Percentiles rank a stretch among this genome's conserved stretches.
Conservation (phyloP, 2,113 vertebrate genomes). For the Erythrocercus mccallii region DNA sequence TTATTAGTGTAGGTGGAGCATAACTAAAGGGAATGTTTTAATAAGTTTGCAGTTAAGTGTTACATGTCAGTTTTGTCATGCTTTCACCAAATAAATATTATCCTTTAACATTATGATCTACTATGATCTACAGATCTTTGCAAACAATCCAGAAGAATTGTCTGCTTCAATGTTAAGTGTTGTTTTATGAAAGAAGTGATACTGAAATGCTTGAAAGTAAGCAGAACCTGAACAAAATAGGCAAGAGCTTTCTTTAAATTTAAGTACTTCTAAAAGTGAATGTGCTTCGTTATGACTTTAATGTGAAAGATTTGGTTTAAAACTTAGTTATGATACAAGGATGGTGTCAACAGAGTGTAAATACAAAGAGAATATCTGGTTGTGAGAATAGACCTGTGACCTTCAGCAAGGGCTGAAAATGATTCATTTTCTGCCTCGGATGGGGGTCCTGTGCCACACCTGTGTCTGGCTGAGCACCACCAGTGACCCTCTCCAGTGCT, state of each 20-base stretch:
- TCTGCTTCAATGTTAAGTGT: neutral
- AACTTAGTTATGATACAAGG: neutral
- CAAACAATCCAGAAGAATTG: neutral
- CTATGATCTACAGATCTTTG: neutral
- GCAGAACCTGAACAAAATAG: neutral
- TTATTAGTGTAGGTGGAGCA: neutral
- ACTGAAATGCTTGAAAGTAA: neutral
- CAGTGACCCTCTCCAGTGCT: neutral
- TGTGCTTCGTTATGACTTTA: neutral
- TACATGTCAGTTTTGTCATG: neutral
- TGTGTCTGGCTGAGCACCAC: neutral
- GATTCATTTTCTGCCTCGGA: neutral
- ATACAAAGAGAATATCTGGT: neutral
- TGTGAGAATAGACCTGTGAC: neutral
- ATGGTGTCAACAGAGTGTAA: neutral
- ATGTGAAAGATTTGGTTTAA: neutral
- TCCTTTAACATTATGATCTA: neutral
- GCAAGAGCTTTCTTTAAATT: neutral
- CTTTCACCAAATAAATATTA: neutral
- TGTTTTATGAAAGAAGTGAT: neutral
- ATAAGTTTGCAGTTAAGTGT: neutral
- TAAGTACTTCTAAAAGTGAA: accelerated
- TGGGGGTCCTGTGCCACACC: accelerated
- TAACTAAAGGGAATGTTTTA: neutral
- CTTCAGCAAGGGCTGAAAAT: neutral